phyloP scores from a whole-genome alignment of 1,140 invertebrate species.

The Anthonomus grandis region DNA sequence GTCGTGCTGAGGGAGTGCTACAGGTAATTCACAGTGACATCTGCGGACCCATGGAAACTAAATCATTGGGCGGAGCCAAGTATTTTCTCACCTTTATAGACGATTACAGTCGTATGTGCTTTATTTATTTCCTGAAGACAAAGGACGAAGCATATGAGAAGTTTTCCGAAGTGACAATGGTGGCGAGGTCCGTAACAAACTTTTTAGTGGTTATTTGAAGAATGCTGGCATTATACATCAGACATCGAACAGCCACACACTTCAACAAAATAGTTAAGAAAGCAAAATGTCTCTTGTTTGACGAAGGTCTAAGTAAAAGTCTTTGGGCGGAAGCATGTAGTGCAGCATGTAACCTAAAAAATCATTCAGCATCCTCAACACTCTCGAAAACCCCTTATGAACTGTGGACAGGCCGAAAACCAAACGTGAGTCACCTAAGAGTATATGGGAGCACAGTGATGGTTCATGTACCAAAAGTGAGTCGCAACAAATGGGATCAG shows the following conservation, averaged over 20 bases:
- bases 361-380: conserved; percentile 38
- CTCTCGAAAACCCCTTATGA: too few species aligned
- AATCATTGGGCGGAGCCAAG: conserved; percentile 38
- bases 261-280: conserved; percentile 33
- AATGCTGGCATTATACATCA: conserved; percentile 23
- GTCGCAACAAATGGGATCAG: conserved; percentile 32
- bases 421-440: conserved; percentile 36
- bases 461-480: conserved; percentile 39
- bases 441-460: conserved; percentile 40
- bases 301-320: conserved; percentile 36
- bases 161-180: conserved; percentile 30
- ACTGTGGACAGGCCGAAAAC: conserved; percentile 30
- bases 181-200: conserved; percentile 33
- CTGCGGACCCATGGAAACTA: conserved; percentile 42
- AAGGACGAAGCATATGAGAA: conserved; percentile 8
- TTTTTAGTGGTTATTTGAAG: conserved; percentile 36
- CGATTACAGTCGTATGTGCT: conserved; percentile 12
- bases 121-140: conserved; percentile 16
- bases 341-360: conserved; percentile 51
- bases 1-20: too few species aligned
- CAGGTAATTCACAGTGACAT: conserved; percentile 40
- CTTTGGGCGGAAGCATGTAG: conserved; percentile 50
- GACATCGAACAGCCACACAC: neutral
- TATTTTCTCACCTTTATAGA: conserved; percentile 39
- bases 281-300: conserved; percentile 44